Conservation (phyloP, 2,797 vertebrate genomes). For the Oceanodroma leucorhoa region DNA sequence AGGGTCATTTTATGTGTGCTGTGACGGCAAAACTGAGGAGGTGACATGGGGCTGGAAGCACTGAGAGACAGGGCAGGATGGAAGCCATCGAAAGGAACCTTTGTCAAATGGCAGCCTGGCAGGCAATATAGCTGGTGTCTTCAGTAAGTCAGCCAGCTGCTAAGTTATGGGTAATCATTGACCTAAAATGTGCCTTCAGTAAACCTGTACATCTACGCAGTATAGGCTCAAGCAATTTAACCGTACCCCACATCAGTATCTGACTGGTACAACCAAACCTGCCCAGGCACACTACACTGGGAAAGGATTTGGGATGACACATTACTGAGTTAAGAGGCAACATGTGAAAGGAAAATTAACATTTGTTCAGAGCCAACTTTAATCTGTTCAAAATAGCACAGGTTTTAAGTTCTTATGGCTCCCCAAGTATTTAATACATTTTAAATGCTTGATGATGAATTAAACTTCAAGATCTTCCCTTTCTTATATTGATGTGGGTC, state of each 20-base stretch:
- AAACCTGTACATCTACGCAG: neutral
- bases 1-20: neutral
- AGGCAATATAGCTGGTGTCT: neutral
- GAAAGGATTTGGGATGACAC: neutral
- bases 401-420: neutral
- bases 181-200: neutral
- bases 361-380: neutral
- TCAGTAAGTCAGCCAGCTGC: neutral
- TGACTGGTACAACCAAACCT: neutral
- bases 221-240: neutral
- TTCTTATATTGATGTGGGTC: neutral
- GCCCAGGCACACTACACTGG: neutral
- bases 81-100: neutral
- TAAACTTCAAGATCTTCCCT: conserved; percentile 1
- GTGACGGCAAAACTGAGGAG: neutral
- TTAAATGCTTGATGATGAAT: neutral
- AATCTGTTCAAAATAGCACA: neutral
- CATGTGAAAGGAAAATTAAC: neutral
- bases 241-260: neutral
- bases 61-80: neutral
- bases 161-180: neutral
- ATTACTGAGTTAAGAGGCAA: neutral
- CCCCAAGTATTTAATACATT: neutral
- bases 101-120: neutral
- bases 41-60: accelerated